A percentile compares a stretch with the other conserved stretches of the same genome.
These are phyloP conservation scores for Macrostomum cliftonense DNA, from an alignment of 2,888 invertebrate species.

Conservation along the genomic window DNA sequence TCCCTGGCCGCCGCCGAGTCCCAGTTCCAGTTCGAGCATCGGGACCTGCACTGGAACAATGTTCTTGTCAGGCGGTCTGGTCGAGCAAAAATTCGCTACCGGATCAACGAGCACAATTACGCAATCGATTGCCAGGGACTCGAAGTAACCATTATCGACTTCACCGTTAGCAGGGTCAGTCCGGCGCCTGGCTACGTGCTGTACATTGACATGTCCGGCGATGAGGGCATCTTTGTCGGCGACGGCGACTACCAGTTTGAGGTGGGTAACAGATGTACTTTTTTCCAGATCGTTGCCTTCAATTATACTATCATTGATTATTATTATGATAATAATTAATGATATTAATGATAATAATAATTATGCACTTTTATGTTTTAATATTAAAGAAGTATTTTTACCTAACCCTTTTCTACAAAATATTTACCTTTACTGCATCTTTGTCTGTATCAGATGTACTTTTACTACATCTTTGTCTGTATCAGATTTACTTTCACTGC, in stretches of 20 bases:
- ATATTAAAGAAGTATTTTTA: too few species aligned
- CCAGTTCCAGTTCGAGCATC: conserved; percentile 69
- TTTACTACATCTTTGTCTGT: too few species aligned
- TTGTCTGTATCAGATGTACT: too few species aligned
- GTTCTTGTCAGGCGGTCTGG: conserved; percentile 53
- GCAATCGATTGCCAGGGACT: conserved; percentile 43
- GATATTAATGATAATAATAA: too few species aligned
- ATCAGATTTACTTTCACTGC: too few species aligned
- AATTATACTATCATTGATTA: too few species aligned
- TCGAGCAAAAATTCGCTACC: conserved; percentile 33
- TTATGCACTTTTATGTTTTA: too few species aligned
- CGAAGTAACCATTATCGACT: conserved; percentile 62
- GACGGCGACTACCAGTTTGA: conserved; percentile 83
- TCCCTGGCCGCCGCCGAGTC: conserved; percentile 70
- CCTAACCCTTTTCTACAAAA: too few species aligned
- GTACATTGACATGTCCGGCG: conserved; percentile 45
- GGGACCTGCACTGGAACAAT: conserved; percentile 90
- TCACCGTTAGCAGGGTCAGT: conserved; percentile 60
- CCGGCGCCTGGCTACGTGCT: conserved; percentile 48
- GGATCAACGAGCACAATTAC: conserved; percentile 41
- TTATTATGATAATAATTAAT: too few species aligned
- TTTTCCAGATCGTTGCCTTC: too few species aligned
- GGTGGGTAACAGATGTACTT: too few species aligned
- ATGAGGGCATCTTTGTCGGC: conserved; percentile 43
- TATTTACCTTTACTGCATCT: too few species aligned